phyloP scores from a whole-genome alignment of 2,113 vertebrate genomes.

The Gobius niger region DNA sequence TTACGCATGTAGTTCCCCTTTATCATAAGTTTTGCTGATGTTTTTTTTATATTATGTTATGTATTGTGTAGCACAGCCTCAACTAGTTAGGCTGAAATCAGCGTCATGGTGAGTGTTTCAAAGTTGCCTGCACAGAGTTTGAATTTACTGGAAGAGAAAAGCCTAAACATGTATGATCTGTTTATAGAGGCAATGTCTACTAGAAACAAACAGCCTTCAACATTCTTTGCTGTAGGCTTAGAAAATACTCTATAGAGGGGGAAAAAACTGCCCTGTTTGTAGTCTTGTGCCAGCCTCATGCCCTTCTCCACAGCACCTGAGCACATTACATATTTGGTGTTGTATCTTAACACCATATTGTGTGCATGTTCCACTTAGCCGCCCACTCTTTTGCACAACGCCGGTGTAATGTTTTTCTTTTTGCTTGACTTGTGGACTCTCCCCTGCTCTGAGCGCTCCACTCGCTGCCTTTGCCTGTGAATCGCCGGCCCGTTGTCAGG shows the following conservation, averaged over 20 bases:
- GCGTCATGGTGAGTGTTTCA: too few relatives aligned
- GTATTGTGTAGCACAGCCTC: not conserved
- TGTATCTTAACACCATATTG: constrained; percentile 12
- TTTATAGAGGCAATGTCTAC: too few relatives aligned
- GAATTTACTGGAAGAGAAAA: too few relatives aligned
- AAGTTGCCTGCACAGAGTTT: too few relatives aligned
- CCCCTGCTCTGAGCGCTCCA: constrained; percentile 72
- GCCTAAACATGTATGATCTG: too few relatives aligned
- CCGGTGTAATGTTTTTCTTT: constrained; percentile 26
- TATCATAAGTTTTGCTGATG: not conserved
- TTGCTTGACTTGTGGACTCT: constrained; percentile 65
- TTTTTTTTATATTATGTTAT: not conserved
- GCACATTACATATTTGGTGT: constrained; percentile 11
- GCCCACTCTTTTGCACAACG: constrained; percentile 21
- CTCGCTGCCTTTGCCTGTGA: constrained; percentile 37
- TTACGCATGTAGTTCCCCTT: too few relatives aligned
- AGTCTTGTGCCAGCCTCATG: not conserved
- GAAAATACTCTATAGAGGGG: not conserved
- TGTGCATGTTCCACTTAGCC: constrained; percentile 42
- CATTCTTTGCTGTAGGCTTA: not conserved
- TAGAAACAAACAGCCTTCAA: too few relatives aligned
- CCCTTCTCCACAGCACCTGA: constrained; percentile 24
- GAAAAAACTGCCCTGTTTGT: constrained; percentile 1
- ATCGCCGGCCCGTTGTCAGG: constrained; percentile 88
- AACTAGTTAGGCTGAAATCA: not conserved